Conservation (phyloP, 2,888 invertebrate genomes). For the Sipha maydis region DNA sequence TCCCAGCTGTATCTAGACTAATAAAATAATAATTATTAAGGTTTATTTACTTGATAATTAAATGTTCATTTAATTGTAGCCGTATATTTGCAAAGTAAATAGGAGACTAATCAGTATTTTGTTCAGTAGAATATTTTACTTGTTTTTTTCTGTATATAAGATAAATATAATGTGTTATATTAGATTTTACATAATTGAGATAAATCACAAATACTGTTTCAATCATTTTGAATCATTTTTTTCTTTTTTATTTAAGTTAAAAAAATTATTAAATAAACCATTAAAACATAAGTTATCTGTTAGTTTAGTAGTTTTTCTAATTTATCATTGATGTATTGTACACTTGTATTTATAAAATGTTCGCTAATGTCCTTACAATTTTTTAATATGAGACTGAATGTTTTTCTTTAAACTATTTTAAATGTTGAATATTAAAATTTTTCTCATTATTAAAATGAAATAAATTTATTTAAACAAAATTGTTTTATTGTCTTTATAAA, state of each 20-base stretch:
- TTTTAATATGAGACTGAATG: conserved; percentile 53
- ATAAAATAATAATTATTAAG: neutral
- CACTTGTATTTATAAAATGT: conserved; percentile 1
- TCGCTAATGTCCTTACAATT: conserved; percentile 8
- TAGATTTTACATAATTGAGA: neutral
- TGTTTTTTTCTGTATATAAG: conserved; percentile 7
- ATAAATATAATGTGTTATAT: neutral
- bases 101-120: neutral
- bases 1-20: neutral
- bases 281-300: neutral
- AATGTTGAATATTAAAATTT: conserved; percentile 22
- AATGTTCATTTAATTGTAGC: conserved; percentile 18
- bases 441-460: conserved; percentile 20
- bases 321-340: conserved; percentile 14
- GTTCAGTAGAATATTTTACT: conserved; percentile 11
- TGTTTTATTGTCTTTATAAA: conserved; percentile 10
- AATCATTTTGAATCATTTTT: neutral
- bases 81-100: neutral
- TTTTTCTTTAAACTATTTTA: conserved; percentile 34
- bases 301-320: neutral
- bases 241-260: conserved; percentile 5
- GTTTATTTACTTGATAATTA: neutral
- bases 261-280: neutral
- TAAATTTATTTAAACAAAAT: conserved; percentile 35
- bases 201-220: conserved; percentile 22